phyloP scores from a whole-genome alignment of 2,797 vertebrate species.

The Notamacropus eugenii region DNA sequence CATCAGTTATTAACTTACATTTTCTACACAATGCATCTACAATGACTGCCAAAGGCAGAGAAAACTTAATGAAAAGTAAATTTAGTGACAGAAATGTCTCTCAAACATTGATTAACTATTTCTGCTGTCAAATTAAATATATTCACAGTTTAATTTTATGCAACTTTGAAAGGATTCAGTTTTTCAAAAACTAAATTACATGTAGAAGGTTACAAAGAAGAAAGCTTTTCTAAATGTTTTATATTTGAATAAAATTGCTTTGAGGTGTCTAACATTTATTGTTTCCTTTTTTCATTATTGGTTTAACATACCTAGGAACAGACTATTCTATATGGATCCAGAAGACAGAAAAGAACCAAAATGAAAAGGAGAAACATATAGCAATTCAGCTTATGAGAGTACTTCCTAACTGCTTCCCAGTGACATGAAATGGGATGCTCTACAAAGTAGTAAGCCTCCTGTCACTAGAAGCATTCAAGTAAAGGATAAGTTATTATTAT shows the following conservation, averaged over 20 bases:
- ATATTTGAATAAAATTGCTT: neutral
- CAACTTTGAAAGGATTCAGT: neutral
- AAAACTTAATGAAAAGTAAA: slow-evolving; percentile 4
- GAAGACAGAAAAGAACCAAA: neutral
- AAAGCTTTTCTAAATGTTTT: neutral
- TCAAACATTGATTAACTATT: neutral
- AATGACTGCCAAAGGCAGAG: neutral
- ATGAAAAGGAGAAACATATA: neutral
- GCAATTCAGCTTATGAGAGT: neutral
- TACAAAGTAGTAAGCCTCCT: neutral
- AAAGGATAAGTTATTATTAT: neutral
- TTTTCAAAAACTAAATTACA: neutral
- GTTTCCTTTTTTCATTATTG: neutral
- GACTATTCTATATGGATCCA: neutral
- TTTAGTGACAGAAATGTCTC: neutral
- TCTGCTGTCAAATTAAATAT: neutral
- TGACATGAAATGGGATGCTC: neutral
- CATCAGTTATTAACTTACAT: neutral
- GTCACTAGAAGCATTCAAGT: neutral
- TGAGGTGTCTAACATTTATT: neutral
- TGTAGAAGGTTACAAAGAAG: neutral
- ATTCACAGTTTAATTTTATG: neutral
- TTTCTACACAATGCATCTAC: neutral
- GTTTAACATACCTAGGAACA: neutral
- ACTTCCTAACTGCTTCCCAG: neutral